Conservation (phyloP, 2,797 vertebrate species). For the Acanthiza pusilla region DNA sequence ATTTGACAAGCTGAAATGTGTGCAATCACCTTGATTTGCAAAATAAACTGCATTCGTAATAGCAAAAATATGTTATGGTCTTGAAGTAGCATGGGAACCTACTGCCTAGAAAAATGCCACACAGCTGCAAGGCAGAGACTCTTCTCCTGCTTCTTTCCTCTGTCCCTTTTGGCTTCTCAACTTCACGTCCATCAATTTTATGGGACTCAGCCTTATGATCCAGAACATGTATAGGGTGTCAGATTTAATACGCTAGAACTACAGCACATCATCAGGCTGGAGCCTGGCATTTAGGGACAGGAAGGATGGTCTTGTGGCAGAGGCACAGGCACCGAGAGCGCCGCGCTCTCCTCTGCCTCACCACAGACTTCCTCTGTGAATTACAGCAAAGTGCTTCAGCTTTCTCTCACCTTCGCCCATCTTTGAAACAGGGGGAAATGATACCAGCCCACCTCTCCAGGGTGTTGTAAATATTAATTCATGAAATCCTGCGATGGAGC, state of each 20-base stretch:
- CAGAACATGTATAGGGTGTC: not conserved
- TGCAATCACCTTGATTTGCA: conserved; percentile 64
- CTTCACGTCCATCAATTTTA: conserved; percentile 50
- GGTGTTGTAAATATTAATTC: not conserved
- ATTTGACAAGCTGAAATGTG: conserved; percentile 66
- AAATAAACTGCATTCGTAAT: conserved; percentile 59
- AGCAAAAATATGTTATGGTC: conserved; percentile 52
- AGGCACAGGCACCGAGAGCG: not conserved
- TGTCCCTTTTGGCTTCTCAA: not conserved
- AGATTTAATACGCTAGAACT: not conserved
- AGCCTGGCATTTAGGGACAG: not conserved
- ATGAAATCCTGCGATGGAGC: not conserved
- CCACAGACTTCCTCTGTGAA: conserved; percentile 1
- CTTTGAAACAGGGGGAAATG: not conserved
- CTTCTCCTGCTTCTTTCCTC: conserved; percentile 1
- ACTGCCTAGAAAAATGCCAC: conserved; percentile 19
- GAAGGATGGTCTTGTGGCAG: not conserved
- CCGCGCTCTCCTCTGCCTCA: not conserved
- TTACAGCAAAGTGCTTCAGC: not conserved
- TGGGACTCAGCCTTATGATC: conserved; percentile 19
- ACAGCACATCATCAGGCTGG: not conserved
- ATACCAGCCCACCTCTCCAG: not conserved
- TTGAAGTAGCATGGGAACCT: conserved; percentile 44
- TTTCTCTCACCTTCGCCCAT: not conserved
- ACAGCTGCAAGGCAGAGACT: not conserved